Evolutionary conservation across 1,140 invertebrate species (phyloP), one percentile per base, ranked within the genome.

Genomic region (Drosophila punjabiensis): DNA sequence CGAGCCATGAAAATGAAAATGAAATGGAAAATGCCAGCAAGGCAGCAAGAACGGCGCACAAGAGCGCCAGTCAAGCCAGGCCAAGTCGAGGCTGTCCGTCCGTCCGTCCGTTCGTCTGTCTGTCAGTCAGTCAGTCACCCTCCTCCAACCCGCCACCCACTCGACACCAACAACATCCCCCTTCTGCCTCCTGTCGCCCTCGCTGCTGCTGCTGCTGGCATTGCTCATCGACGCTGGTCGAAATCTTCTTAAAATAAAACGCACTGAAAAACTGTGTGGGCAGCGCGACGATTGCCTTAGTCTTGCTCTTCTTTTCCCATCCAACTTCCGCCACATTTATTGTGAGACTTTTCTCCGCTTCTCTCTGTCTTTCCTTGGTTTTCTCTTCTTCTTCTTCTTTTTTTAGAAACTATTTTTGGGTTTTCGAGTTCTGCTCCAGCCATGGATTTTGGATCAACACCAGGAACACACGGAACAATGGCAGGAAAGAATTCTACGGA

Each of bases 161-260:
- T 45, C 71, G 28, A 37, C 24, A 65, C 66, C 77, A 79, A 50
- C 66, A 77, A 56, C 76, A 30, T 53, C 39, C 45, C 37, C 47
- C 61, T 24, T 9, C 48, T n/a, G 24, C 48, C 48, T n/a, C 16
- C 50, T 11, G 24, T 14, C 24, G 4, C 1, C 16, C 33, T 11
- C 9, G 41, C 41, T 11, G 18, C 37, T 28, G 55, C 43, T 71
- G 79, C 73, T 48, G 52, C 47, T 73, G 79, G 82, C 84, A 89
- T 88, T 89, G 84, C 84, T 88, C 84, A 88, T 88, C 84, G 82
- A 50, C 78, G 69, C 59, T 60, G 45, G 59, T 50, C 74, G 71
- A 76, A 88, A 88, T 89, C 85, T 87, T 87, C 83, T 88, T 88
- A 88, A 88, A 88, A 88, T 88, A 88, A 89, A 88, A 88, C 85